Conservation (phyloP, 2,888 invertebrate genomes). For the Aelia acuminata region DNA sequence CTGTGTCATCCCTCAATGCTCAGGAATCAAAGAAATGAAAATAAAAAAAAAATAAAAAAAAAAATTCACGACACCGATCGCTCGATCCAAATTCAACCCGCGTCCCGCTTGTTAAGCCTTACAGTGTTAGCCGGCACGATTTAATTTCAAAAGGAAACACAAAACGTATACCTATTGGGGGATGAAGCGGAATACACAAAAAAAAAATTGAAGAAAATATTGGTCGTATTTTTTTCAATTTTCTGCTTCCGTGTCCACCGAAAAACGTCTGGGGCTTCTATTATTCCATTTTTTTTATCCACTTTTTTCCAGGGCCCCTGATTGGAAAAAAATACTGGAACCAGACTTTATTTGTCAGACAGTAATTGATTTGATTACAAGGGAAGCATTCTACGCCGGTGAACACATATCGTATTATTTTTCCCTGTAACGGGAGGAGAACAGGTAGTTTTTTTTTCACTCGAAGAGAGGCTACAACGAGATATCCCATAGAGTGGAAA, state of each 20-base stretch:
- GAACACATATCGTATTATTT: slow-evolving; percentile 37
- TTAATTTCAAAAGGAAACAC: slow-evolving; percentile 51
- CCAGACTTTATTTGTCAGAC: slow-evolving; percentile 49
- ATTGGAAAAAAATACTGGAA: slow-evolving; percentile 45
- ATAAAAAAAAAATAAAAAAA: background rate
- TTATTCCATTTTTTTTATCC: slow-evolving; percentile 24
- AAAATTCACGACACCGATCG: slow-evolving; percentile 6
- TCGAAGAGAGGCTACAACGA: background rate
- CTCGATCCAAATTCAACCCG: slow-evolving; percentile 4
- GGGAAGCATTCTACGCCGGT: slow-evolving; percentile 19
- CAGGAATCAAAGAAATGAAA: slow-evolving; percentile 11
- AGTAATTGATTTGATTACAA: slow-evolving; percentile 50
- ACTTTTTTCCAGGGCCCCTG: background rate
- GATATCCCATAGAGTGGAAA: slow-evolving; percentile 27
- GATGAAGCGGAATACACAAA: slow-evolving; percentile 50
- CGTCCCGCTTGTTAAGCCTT: slow-evolving; percentile 11
- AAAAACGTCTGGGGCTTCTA: slow-evolving; percentile 27
- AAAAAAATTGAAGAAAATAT: slow-evolving; percentile 46
- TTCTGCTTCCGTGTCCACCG: slow-evolving; percentile 41
- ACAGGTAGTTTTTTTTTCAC: background rate
- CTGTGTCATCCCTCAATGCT: slow-evolving; percentile 24
- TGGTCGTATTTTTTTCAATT: slow-evolving; percentile 46
- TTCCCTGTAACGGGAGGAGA: background rate
- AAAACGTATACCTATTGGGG: slow-evolving; percentile 46
- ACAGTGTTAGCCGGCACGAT: slow-evolving; percentile 33